Evolutionary conservation across 2,888 invertebrate species (phyloP).

Genomic region (Halictus quadricinctus): DNA sequence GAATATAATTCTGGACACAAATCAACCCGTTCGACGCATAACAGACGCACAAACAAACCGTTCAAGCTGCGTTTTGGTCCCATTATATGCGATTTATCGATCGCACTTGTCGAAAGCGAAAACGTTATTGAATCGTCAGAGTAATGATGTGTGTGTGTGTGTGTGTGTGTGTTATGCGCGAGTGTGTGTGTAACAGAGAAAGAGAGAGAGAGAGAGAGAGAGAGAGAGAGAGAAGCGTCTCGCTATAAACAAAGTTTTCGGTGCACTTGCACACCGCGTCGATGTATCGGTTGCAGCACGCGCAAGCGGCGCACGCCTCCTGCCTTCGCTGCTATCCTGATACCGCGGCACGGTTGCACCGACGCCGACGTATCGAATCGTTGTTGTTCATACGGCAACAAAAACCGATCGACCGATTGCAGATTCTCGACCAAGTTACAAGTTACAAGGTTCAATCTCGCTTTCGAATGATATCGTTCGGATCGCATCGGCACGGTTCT

Average conservation of each 20-base stretch:
- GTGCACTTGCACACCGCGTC: slow-evolving; percentile 25
- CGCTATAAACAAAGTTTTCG: slow-evolving; percentile 29
- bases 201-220: background rate
- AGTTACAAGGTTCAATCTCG: background rate
- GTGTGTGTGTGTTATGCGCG: too few species aligned
- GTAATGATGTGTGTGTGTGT: background rate
- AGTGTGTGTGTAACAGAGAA: background rate
- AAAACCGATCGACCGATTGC: background rate
- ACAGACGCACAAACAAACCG: background rate
- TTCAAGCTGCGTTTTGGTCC: background rate
- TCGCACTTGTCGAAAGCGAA: background rate
- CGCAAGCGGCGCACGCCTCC: slow-evolving; percentile 30
- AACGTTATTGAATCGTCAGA: background rate
- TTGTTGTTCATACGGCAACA: background rate
- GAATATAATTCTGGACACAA: background rate
- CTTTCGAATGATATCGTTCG: background rate
- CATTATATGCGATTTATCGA: background rate
- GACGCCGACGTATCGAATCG: slow-evolving; percentile 46
- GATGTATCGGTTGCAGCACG: slow-evolving; percentile 43
- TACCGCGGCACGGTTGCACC: slow-evolving; percentile 71
- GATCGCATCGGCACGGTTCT: background rate
- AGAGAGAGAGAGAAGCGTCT: background rate
- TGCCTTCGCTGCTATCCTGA: slow-evolving; percentile 62
- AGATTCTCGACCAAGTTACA: background rate
- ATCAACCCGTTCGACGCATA: background rate